Evolutionary conservation across 1,140 invertebrate genomes (phyloP), one percentile per base, ranked within the genome.

Genomic region (Oryzaephilus surinamensis): DNA sequence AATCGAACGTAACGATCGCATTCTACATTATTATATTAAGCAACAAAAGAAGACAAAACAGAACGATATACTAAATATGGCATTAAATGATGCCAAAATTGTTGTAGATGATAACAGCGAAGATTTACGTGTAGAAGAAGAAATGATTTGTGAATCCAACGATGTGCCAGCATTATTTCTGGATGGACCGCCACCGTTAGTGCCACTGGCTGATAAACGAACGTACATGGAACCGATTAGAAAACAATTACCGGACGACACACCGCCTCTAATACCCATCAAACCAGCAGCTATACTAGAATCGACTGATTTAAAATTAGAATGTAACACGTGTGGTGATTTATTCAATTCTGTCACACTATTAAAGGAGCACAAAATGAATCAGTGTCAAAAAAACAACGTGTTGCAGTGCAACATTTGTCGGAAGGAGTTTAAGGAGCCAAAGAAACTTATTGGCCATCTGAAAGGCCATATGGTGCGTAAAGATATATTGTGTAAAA

Each of bases 231-330:
- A 32, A 18, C n/a, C 8, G n/a, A 21, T 36, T 18, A 10, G 33
- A 20, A 11, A 35, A 36, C 24, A 26, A 8, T 21, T 50, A 12
- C 43, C 45, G 15, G 7, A 51, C 42, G 48, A 51, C 33, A 19
- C 51, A 23, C 54, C 54, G n/a, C 54, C 54, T 12, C 28, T 57
- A 34, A 23, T 55, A n/a, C 54, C 52, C 10, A 46, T 57, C 16
- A 57, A 51, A 38, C 38, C 50, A 4, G 13, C 47, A 11, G 35
- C 34, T 14, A 35, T 46, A 20, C 27, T 40, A 12, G 34, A 42
- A 14, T 21, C 35, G 13, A 33, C 36, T 15, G 23, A 49, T 26
- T 26, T 52, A 8, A 36, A 43, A 20, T 32, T 50, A 23, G 19
- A 40, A 10, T 51, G 50, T 41, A 44, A 14, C 8, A 46, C 20